These are phyloP conservation scores for Xenopus laevis DNA, from an alignment of 2,113 vertebrate species.

Conservation along the genomic window DNA sequence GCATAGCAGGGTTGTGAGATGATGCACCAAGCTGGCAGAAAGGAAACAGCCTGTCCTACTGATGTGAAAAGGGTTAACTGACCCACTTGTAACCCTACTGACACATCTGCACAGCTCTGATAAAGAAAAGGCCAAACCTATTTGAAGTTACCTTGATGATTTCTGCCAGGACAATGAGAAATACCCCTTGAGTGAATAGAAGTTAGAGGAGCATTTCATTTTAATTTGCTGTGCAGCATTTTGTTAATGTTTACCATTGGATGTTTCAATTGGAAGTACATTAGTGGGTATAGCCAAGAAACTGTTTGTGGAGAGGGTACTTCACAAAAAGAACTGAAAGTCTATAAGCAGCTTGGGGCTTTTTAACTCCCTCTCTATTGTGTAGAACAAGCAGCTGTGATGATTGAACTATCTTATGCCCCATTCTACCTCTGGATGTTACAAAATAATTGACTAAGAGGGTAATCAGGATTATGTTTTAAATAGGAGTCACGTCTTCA, in stretches of 20 bases:
- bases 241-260: slow-evolving; percentile 26
- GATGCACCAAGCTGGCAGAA: not conserved
- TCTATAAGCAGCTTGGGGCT: slow-evolving; percentile 42
- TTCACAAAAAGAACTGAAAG: slow-evolving; percentile 39
- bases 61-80: not conserved
- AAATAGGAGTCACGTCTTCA: slow-evolving; percentile 47
- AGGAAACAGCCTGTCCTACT: not conserved
- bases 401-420: slow-evolving; percentile 44
- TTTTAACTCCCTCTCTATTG: slow-evolving; percentile 42
- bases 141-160: slow-evolving; percentile 11
- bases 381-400: slow-evolving; percentile 45
- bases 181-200: slow-evolving; percentile 14
- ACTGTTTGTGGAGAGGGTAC: slow-evolving; percentile 42
- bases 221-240: slow-evolving; percentile 24
- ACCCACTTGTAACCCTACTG: not conserved
- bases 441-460: slow-evolving; percentile 47
- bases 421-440: slow-evolving; percentile 42
- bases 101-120: not conserved
- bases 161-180: slow-evolving; percentile 7
- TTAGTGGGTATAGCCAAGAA: slow-evolving; percentile 38
- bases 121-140: slow-evolving; percentile 3
- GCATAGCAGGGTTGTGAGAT: no score
- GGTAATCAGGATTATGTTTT: slow-evolving; percentile 46
- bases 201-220: slow-evolving; percentile 18
- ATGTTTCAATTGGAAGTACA: slow-evolving; percentile 32